phyloP scores from a whole-genome alignment of 64 coral and sea anemone genomes.

The Anthopleura sola region DNA sequence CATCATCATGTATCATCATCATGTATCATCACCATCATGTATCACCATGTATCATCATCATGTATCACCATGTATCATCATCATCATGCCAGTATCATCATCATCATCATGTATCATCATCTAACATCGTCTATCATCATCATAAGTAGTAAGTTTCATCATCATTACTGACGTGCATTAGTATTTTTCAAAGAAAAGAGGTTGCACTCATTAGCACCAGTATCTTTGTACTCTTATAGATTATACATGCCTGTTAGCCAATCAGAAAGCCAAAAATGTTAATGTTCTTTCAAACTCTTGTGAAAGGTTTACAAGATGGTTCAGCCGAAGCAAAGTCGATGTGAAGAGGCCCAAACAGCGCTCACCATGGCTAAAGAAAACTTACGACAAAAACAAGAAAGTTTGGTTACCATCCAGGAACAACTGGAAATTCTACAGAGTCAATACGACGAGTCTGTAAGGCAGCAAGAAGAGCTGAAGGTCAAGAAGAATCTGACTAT shows the following conservation, averaged over 20 bases:
- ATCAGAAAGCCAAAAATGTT: background rate
- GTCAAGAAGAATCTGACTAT: conserved; percentile 85
- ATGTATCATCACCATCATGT: no score
- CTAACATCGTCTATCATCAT: no score
- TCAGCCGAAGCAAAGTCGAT: conserved; percentile 81
- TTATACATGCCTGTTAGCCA: no score
- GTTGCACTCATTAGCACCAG: no score
- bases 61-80: no score
- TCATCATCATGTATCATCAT: no score
- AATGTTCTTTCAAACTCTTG: background rate
- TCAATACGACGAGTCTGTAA: conserved; percentile 77
- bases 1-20: no score
- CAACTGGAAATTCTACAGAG: conserved; percentile 70
- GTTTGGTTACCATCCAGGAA: conserved; percentile 72
- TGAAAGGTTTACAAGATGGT: conserved; percentile 78
- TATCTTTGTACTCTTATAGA: no score
- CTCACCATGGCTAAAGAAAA: conserved; percentile 78
- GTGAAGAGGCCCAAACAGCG: conserved; percentile 77
- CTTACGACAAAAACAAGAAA: conserved; percentile 74
- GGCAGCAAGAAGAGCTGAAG: conserved; percentile 75
- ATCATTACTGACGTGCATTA: background rate
- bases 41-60: no score
- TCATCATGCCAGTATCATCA: no score
- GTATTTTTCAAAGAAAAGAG: no score
- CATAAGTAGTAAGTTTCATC: no score